Conservation (phyloP, 2,888 invertebrate species). For the Temnothorax ravouxi region DNA sequence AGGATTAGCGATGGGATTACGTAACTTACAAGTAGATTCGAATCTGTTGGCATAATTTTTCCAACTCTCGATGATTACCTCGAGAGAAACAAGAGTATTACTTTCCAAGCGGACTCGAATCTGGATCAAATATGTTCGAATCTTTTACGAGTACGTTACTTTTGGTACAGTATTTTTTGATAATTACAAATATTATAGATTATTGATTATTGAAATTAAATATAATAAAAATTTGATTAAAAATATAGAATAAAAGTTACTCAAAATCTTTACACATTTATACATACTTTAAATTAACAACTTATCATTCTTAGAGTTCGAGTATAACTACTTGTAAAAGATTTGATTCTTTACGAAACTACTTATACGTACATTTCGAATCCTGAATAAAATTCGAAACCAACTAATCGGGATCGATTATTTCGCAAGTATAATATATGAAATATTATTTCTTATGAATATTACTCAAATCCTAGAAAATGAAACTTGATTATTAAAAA, state of each 20-base stretch:
- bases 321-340: background rate
- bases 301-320: background rate
- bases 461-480: background rate
- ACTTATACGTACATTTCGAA: background rate
- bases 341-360: background rate
- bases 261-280: background rate
- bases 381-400: background rate
- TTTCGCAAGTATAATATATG: background rate
- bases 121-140: background rate
- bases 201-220: background rate
- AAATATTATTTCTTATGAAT: background rate
- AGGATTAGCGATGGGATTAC: constrained; percentile 20
- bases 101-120: background rate
- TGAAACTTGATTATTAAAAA: background rate
- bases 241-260: background rate
- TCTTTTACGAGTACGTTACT: background rate
- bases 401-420: background rate
- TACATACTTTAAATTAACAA: background rate
- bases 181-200: background rate
- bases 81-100: background rate
- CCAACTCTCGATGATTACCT: background rate
- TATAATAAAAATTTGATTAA: background rate
- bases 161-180: background rate
- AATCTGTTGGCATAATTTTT: background rate
- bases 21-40: background rate